phyloP scores from a whole-genome alignment of 2,888 invertebrate species.

The Lissonota sp. region DNA sequence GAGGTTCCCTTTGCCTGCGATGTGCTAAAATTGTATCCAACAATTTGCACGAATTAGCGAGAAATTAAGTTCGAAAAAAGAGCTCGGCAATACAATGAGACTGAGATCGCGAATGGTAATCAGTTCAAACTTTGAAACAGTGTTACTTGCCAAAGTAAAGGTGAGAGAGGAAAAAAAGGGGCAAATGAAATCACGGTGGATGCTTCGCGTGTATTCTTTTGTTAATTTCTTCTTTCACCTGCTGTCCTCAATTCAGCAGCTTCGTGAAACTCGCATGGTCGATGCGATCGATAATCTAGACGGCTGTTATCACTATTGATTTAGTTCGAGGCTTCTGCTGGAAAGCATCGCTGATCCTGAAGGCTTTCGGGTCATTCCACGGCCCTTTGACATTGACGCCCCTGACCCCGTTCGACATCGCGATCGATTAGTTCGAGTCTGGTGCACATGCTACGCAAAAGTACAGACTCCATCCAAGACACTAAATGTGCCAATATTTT shows the following conservation, averaged over 20 bases:
- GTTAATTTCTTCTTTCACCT: neutral
- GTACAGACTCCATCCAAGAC: neutral
- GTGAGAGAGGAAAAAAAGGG: neutral
- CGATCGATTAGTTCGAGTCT: conserved; percentile 36
- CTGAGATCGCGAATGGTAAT: too few species aligned
- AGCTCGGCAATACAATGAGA: too few species aligned
- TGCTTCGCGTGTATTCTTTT: neutral
- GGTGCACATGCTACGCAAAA: conserved; percentile 30
- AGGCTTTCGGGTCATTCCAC: conserved; percentile 42
- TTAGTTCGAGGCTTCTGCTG: conserved; percentile 36
- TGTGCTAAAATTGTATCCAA: too few species aligned
- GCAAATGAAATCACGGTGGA: neutral
- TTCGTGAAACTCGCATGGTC: neutral
- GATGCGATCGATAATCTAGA: conserved; percentile 48
- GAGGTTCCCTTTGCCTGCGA: too few species aligned
- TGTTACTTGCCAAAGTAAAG: too few species aligned
- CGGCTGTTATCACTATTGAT: conserved; percentile 59
- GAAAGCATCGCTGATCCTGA: conserved; percentile 42
- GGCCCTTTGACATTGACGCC: conserved; percentile 56
- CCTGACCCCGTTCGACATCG: conserved; percentile 53
- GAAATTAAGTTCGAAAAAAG: too few species aligned
- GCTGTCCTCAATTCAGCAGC: neutral
- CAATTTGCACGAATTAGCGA: too few species aligned
- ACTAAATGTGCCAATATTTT: neutral
- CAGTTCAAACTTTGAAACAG: neutral